Evolutionary conservation across 1,140 invertebrate genomes (phyloP), one percentile per base, ranked within the genome.

Genomic region (Ceratosolen solmsi): DNA sequence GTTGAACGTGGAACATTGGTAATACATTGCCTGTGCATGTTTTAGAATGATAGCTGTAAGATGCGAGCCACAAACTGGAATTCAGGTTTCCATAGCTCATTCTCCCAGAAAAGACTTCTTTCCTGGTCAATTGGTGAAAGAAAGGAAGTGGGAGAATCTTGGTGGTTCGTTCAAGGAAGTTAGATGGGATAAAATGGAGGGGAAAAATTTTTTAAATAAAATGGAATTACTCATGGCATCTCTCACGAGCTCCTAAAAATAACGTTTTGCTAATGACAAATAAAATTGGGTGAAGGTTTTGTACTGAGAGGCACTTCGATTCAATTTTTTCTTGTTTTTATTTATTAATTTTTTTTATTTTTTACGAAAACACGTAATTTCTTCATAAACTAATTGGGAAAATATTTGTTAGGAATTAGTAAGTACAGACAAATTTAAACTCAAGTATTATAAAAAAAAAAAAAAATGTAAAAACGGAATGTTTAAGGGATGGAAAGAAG

Each of bases 151-250:
- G 97, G 96, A 97, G 88, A 96, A 98, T 91, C 92, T 98, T 0
- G 96, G 96, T 13, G 96, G 96, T 30, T 95, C 95, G 63, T 99
- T 98, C 90, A 96, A 97, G 89, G 96, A 98, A 92, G 96, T 99
- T 13, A 93, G 96, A 85, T 94, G 98, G 89, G 97, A 98, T 71
- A 97, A 97, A 92, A 97, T 99, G 94, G 97, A 99, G 89, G 98
- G 98, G n/a, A 96, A 97, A 87, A 99, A 98, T 92, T 98, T 99
- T 89, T 92, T 98, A 1, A 98, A 98, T 86, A 99, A 99, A 94
- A 97, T 99, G 94, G 98, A 99, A 93, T 93, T 98, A 82, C 93
- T 99, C 8, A 98, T 99, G 97, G 97, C 98, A 30, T 96, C 96
- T 85, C 91, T 98, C 22, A 97, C 95, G 8, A 95, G 93, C 82